These are phyloP conservation scores for Vanacampus margaritifer DNA, from an alignment of 2,113 vertebrate species.

Conservation along the genomic window DNA sequence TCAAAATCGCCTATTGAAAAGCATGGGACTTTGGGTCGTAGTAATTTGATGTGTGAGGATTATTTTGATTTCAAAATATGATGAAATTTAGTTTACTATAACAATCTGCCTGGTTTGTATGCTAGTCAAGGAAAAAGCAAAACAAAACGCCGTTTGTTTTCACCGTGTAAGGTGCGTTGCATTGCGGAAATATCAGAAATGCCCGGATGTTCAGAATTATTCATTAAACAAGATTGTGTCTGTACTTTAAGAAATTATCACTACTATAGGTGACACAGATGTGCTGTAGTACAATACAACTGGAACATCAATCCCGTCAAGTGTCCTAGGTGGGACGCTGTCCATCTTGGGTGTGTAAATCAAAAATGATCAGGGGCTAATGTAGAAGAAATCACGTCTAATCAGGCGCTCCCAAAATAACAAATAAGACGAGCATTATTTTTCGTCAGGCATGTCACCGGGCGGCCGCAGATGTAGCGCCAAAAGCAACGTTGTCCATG, in stretches of 20 bases:
- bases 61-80: too few species aligned
- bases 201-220: too few species aligned
- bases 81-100: too few species aligned
- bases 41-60: too few species aligned
- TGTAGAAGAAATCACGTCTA: background rate
- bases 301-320: conserved; percentile 1
- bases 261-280: background rate
- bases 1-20: too few species aligned
- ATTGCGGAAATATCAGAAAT: too few species aligned
- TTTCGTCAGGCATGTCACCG: background rate
- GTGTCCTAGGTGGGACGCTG: conserved; percentile 36
- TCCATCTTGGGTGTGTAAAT: background rate
- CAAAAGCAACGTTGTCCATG: background rate
- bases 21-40: too few species aligned
- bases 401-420: background rate
- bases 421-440: background rate
- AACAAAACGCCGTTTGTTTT: background rate
- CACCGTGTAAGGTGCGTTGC: too few species aligned
- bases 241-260: background rate
- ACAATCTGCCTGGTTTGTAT: too few species aligned
- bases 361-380: background rate
- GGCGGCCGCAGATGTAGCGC: background rate
- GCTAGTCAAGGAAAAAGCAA: background rate
- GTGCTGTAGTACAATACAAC: background rate
- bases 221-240: conserved; percentile 21